These are phyloP conservation scores for Muricea muricata DNA, from an alignment of 92 coral and sea anemone genomes.

Conservation along the genomic window DNA sequence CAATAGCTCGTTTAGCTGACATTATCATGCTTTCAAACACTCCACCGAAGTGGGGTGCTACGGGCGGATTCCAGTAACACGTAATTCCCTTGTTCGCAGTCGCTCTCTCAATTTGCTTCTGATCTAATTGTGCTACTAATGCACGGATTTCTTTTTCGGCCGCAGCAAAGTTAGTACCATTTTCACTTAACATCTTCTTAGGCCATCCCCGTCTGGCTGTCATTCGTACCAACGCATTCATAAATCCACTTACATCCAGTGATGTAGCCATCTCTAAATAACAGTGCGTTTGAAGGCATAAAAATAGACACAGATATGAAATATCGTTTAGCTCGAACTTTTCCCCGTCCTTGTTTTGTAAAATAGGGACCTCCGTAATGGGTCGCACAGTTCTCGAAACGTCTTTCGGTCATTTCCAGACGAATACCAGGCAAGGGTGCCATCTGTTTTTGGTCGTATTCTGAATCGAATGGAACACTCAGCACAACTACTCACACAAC, in stretches of 20 bases:
- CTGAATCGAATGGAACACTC: slow-evolving; percentile 45
- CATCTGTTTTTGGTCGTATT: slow-evolving; percentile 39
- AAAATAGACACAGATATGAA: slow-evolving; percentile 65
- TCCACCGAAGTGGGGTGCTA: slow-evolving; percentile 70
- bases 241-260: slow-evolving; percentile 43
- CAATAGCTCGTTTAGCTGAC: slow-evolving; percentile 60
- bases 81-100: slow-evolving; percentile 38
- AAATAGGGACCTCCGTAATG: slow-evolving; percentile 59
- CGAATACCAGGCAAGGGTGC: slow-evolving; percentile 56
- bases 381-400: slow-evolving; percentile 39
- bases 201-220: slow-evolving; percentile 67
- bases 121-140: neutral
- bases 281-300: slow-evolving; percentile 66
- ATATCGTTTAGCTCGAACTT: slow-evolving; percentile 39
- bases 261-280: slow-evolving; percentile 60
- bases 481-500: slow-evolving; percentile 22
- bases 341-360: slow-evolving; percentile 59
- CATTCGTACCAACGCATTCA: slow-evolving; percentile 57
- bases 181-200: slow-evolving; percentile 65
- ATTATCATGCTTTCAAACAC: slow-evolving; percentile 49
- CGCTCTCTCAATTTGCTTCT: slow-evolving; percentile 9
- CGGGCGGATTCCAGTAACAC: slow-evolving; percentile 6
- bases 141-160: neutral
- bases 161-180: slow-evolving; percentile 31
- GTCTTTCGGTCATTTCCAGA: slow-evolving; percentile 38